Conservation (phyloP, 2,113 vertebrate genomes). For the Bubo scandiacus region DNA sequence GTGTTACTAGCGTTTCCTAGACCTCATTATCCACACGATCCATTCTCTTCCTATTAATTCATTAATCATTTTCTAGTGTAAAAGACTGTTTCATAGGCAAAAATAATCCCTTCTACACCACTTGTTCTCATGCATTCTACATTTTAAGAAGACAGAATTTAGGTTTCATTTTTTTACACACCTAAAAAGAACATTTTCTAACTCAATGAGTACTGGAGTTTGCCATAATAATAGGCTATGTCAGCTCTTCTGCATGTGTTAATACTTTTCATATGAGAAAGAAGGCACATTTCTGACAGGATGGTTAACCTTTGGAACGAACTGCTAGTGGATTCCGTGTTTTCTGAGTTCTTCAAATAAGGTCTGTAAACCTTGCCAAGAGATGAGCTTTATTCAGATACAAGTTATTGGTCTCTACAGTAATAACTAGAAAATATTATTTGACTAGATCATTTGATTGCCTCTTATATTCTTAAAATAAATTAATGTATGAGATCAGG, state of each 20-base stretch:
- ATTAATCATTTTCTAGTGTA: not conserved
- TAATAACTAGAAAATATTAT: not conserved
- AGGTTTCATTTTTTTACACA: not conserved
- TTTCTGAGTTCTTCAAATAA: not conserved
- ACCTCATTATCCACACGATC: not conserved
- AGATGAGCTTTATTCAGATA: not conserved
- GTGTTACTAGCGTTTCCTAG: not conserved
- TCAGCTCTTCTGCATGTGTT: not conserved
- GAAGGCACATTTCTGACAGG: not conserved
- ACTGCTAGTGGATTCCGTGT: not conserved
- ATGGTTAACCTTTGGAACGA: not conserved
- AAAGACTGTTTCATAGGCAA: not conserved
- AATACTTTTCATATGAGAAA: not conserved
- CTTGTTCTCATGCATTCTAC: not conserved
- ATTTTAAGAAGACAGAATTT: not conserved
- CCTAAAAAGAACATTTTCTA: not conserved
- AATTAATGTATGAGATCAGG: not conserved
- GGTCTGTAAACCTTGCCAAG: not conserved
- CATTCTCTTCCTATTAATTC: not conserved
- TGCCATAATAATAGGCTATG: not conserved
- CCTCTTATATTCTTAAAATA: not conserved
- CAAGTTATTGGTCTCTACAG: not conserved
- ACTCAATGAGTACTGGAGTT: not conserved
- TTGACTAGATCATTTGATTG: not conserved
- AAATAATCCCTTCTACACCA: not conserved